Percentiles rank a stretch among this genome's conserved stretches.
These are phyloP conservation scores for Fregetta grallaria DNA, from an alignment of 2,113 vertebrate species.

Conservation along the genomic window DNA sequence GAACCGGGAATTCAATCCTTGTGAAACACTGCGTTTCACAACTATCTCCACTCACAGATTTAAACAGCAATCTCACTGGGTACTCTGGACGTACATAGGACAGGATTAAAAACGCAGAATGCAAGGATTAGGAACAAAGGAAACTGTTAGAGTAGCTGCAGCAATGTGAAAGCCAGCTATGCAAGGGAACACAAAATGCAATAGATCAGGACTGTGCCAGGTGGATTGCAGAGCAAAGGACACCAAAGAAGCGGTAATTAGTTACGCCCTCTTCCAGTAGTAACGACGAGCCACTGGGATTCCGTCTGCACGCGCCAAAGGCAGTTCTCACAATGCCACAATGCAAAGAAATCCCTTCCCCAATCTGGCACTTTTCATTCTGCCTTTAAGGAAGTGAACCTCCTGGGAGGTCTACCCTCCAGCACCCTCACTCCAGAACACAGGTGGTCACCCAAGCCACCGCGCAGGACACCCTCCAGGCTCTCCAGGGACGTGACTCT, in stretches of 20 bases:
- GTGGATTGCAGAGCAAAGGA: neutral
- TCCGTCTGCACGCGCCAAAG: neutral
- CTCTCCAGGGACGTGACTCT: neutral
- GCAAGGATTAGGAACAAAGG: neutral
- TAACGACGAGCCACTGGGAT: neutral
- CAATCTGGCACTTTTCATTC: neutral
- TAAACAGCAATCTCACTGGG: neutral
- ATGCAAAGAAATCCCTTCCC: neutral
- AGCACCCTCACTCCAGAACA: neutral
- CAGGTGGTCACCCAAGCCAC: neutral
- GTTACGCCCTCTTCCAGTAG: neutral
- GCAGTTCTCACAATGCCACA: neutral
- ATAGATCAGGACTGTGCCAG: neutral
- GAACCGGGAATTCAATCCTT: neutral
- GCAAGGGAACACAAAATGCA: neutral
- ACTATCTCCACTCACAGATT: neutral
- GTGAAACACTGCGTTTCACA: neutral
- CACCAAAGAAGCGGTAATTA: neutral
- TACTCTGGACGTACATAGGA: neutral
- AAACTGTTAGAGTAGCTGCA: neutral
- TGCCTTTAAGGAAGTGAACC: neutral
- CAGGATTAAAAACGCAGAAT: neutral
- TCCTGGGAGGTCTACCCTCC: rapidly evolving
- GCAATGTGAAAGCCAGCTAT: neutral
- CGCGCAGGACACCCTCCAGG: neutral